These are phyloP conservation scores for Thalassaphorura encarpata DNA, from an alignment of 1,140 invertebrate genomes.

Conservation along the genomic window DNA sequence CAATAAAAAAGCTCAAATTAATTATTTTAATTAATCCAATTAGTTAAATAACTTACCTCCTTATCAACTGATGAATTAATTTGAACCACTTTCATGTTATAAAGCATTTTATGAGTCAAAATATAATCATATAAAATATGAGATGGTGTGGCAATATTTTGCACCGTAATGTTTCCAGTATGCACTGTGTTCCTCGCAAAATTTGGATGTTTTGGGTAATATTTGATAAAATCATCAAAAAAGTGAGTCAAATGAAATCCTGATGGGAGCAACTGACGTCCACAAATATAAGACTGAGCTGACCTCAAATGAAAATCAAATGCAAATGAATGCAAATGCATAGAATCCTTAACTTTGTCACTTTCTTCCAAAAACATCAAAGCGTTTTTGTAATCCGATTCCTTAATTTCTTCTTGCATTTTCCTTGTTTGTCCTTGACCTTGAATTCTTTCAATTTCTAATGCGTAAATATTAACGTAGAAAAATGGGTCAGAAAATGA, in stretches of 20 bases:
- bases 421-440: conserved; percentile 38
- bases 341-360: conserved; percentile 59
- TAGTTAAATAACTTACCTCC: not conserved
- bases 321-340: conserved; percentile 79
- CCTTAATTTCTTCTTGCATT: not conserved
- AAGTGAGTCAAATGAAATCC: conserved; percentile 67
- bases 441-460: conserved; percentile 55
- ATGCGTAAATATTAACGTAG: conserved; percentile 55
- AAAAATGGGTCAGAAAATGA: conserved; percentile 64
- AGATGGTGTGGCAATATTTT: conserved; percentile 51
- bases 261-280: conserved; percentile 48
- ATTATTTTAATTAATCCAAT: not conserved
- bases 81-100: conserved; percentile 56
- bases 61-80: conserved; percentile 43
- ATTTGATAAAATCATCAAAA: conserved; percentile 70
- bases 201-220: conserved; percentile 72
- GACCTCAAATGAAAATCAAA: conserved; percentile 75
- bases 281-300: conserved; percentile 59
- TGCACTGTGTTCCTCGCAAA: conserved; percentile 68
- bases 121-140: conserved; percentile 62
- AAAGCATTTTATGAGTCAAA: conserved; percentile 55
- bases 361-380: conserved; percentile 64
- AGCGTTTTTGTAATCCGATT: conserved; percentile 49
- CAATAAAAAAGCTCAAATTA: not conserved
- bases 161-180: conserved; percentile 53